Evolutionary conservation across 2,797 vertebrate species (phyloP), one percentile per base, ranked within the genome.

Genomic region (Melanotaenia trifasciata): DNA sequence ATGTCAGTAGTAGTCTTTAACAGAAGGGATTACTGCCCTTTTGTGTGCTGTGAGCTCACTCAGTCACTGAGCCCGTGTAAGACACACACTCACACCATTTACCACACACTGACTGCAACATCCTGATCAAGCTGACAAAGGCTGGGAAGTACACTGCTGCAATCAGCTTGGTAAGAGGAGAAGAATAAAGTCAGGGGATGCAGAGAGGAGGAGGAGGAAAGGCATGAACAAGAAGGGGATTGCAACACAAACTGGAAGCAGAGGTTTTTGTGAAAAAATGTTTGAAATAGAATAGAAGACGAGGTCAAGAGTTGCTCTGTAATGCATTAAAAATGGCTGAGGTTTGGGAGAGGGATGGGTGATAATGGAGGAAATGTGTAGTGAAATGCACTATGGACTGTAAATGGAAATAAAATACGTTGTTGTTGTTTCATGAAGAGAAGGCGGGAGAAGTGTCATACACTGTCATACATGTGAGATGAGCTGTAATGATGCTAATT

Each of bases 1-100:
- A 72, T 88, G 85, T 92, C 91, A 87, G 84, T 78, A 74, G 82
- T 70, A 76, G 83, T 89, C 89, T 92, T 93, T 92, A 90, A 90
- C 73, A 35, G 87, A 85, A 83, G 86, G 92, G 92, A 92, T 94
- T 94, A 93, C 86, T 70, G 85, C 66, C 83, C 83, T 86, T 88
- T 94, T 92, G 90, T 91, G 91, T 86, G 81, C 81, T 20, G 62
- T 67, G 75, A 83, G 89, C 86, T 88, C 81, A 78, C 80, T 92
- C 92, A 88, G 84, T 91, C 89, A 87, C 80, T 53, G 83, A 87
- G 80, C 53, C 80, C 18, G 71, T 91, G 89, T 88, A 85, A 87
- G 84, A 91, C 84, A 80, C 84, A 76, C 86, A 64, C 77, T 58
- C 81, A 24, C 81, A 76, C 78, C 81, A 79, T 88, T 87, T 81